Evolutionary conservation across 2,888 invertebrate genomes (phyloP).

Genomic region (Crossocerus cetratus): DNA sequence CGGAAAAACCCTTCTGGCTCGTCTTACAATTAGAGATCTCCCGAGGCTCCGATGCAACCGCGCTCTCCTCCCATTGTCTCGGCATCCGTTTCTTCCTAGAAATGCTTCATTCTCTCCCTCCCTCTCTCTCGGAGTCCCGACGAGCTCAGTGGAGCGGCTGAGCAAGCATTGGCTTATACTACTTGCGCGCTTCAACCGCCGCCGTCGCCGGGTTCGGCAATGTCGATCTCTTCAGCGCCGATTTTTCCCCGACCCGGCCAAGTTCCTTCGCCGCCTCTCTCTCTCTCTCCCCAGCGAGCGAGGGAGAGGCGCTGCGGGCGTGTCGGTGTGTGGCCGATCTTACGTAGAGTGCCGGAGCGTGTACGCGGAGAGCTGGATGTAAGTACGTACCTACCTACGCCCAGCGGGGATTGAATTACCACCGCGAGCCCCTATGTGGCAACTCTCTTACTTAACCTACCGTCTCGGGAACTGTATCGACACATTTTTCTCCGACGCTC

Average conservation of each 20-base stretch:
- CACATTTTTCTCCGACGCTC: constrained; percentile 64
- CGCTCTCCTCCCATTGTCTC: no score
- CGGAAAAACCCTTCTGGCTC: not conserved
- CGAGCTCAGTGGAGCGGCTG: not conserved
- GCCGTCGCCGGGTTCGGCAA: no score
- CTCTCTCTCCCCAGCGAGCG: not conserved
- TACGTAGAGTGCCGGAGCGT: constrained; percentile 50
- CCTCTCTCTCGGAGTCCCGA: not conserved
- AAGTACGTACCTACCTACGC: constrained; percentile 62
- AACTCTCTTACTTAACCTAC: constrained; percentile 72
- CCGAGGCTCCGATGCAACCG: not conserved
- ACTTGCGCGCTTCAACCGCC: not conserved
- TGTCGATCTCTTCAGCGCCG: no score
- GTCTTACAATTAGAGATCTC: not conserved
- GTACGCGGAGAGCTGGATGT: constrained; percentile 45
- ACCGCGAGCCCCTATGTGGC: constrained; percentile 71
- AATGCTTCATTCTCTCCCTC: not conserved
- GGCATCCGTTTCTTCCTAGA: no score
- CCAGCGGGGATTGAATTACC: constrained; percentile 66
- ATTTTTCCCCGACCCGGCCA: not conserved
- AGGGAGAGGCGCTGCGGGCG: not conserved
- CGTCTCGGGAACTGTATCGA: constrained; percentile 72
- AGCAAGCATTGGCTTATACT: not conserved
- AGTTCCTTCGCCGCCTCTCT: not conserved
- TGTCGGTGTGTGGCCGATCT: constrained; percentile 51